Evolutionary conservation across 2,113 vertebrate genomes (phyloP).

Genomic region (Orientallactaga bullata): DNA sequence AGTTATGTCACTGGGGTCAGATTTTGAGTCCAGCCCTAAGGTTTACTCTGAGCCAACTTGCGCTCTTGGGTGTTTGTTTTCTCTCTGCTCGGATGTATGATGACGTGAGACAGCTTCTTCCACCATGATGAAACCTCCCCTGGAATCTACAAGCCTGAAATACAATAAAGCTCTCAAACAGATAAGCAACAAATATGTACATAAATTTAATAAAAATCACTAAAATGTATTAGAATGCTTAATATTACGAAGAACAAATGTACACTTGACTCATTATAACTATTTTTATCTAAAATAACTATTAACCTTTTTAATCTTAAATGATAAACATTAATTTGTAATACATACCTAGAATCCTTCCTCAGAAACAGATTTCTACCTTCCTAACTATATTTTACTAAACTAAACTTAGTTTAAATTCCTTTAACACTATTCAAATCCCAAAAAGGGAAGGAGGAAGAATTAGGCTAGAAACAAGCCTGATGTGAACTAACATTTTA

Average conservation of each 20-base stretch:
- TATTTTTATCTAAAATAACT: conserved; percentile 7
- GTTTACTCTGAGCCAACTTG: too few species aligned
- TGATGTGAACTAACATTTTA: conserved; percentile 6
- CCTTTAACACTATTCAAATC: conserved; percentile 4
- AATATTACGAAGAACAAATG: conserved; percentile 12
- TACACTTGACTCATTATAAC: not conserved
- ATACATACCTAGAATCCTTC: conserved; percentile 15
- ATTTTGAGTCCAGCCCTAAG: too few species aligned
- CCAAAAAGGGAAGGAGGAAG: not conserved
- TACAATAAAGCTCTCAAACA: not conserved
- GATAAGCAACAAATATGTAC: not conserved
- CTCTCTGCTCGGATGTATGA: too few species aligned
- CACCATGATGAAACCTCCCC: too few species aligned
- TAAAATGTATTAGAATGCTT: not conserved
- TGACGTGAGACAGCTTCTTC: too few species aligned
- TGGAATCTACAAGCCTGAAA: not conserved
- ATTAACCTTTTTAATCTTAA: conserved; percentile 6
- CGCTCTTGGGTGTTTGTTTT: too few species aligned
- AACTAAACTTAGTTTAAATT: conserved; percentile 43
- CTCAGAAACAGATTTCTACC: not conserved
- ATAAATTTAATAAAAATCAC: conserved; percentile 37
- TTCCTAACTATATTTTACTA: conserved; percentile 53
- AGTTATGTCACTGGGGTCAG: too few species aligned
- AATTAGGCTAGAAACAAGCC: conserved; percentile 32
- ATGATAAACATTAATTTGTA: not conserved